A percentile compares a stretch with the other conserved stretches of the same genome.
Conservation (phyloP, 2,797 vertebrate species). For the Rhinophrynus dorsalis region DNA sequence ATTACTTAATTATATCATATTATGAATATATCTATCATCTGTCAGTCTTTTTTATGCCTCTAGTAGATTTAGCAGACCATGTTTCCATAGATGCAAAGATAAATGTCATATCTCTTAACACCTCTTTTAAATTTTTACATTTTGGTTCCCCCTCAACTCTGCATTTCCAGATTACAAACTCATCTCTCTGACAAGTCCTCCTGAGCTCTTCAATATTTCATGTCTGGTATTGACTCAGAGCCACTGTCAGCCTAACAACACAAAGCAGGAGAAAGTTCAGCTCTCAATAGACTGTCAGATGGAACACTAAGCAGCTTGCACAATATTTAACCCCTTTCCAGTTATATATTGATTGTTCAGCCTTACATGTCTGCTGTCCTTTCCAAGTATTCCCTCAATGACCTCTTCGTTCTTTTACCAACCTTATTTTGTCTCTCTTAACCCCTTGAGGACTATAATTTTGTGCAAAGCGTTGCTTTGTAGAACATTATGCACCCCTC, state of each 20-base stretch:
- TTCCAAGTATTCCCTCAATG: too few species aligned
- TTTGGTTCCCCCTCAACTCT: constrained; percentile 17
- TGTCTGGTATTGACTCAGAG: constrained; percentile 28
- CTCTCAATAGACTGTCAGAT: neutral
- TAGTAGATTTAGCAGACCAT: neutral
- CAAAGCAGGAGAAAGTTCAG: constrained; percentile 4
- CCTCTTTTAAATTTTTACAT: constrained; percentile 31
- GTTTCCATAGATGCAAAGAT: neutral
- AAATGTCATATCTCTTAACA: constrained; percentile 13
- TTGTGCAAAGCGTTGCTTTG: too few species aligned
- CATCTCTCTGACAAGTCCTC: constrained; percentile 28
- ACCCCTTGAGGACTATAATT: too few species aligned
- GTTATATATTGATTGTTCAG: neutral
- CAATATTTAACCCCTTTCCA: constrained; percentile 3
- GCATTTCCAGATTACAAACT: constrained; percentile 15
- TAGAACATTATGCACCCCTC: too few species aligned
- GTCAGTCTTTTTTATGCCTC: too few species aligned
- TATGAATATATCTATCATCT: too few species aligned
- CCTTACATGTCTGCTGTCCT: too few species aligned
- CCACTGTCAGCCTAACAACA: constrained; percentile 27
- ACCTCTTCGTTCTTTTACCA: too few species aligned
- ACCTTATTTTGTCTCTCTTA: too few species aligned
- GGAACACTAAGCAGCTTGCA: neutral
- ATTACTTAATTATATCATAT: too few species aligned
- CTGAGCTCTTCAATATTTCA: constrained; percentile 40